Evolutionary conservation across 1,140 invertebrate genomes (phyloP).

Genomic region (Drusus annulatus): DNA sequence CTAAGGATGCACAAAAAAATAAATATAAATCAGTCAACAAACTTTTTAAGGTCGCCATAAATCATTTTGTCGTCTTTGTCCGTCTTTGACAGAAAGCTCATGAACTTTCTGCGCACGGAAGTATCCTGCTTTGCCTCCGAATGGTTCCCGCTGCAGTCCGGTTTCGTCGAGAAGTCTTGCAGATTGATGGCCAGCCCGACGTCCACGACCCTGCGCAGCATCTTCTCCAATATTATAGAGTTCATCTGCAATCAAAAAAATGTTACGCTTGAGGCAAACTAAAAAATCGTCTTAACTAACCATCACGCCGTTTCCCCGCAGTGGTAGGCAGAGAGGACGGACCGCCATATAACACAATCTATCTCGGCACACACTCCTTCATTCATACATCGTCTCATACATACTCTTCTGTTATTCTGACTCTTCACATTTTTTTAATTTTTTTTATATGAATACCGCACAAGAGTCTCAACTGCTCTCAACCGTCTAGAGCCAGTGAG

Average conservation of each 20-base stretch:
- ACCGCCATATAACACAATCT: too few species aligned
- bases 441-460: neutral
- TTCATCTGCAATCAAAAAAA: slow-evolving; percentile 12
- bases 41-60: slow-evolving; percentile 65
- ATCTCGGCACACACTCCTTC: too few species aligned
- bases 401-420: too few species aligned
- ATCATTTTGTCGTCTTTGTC: slow-evolving; percentile 62
- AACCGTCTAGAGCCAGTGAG: too few species aligned
- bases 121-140: neutral
- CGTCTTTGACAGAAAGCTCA: neutral
- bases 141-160: neutral
- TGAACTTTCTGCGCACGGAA: neutral
- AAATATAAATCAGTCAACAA: neutral
- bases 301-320: too few species aligned
- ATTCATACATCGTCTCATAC: too few species aligned
- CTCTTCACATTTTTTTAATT: too few species aligned
- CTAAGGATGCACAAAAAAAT: too few species aligned
- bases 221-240: neutral
- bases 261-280: too few species aligned
- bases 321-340: too few species aligned
- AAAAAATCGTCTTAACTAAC: too few species aligned
- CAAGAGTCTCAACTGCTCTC: too few species aligned
- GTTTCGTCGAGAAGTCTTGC: neutral
- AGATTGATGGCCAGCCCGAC: neutral
- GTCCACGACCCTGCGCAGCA: neutral